Evolutionary conservation across 2,888 invertebrate species (phyloP), one percentile per base, ranked within the genome.

Genomic region (Dasypolia templi): DNA sequence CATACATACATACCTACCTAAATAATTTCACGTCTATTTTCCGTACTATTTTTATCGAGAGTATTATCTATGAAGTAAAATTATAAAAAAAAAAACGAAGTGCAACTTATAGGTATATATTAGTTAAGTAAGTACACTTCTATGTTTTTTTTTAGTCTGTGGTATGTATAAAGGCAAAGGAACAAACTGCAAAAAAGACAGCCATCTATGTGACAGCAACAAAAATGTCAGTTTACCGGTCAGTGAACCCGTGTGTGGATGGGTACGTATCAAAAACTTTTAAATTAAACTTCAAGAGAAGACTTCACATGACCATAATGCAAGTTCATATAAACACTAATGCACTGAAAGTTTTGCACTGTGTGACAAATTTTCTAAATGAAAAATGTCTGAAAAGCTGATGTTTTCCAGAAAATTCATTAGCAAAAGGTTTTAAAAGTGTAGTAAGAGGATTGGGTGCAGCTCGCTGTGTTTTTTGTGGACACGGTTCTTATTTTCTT

Each of bases 211-310:
- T 72, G 62, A 53, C 67, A 65, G 49, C 76, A 81, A 83, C 82
- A 88, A 79, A 79, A 83, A 74, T 69, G 12, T 56, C 73, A 83
- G 81, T 85, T 77, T 76, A 69, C 62, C 86, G 87, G 89, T 84
- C 85, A 82, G 67, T 88, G 90, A 91, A 86, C 92, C 72, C 84
- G 39, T 66, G 68, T 76, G 73, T 72, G 64, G 61, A 59, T 65
- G 35, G 55, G 46, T 62, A 67, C 51, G 42, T 65, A 77, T 72
- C 71, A 71, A 76, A 91, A 94, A 93, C 91, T 94, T 94, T 91
- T 91, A 92, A 92, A 93, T 93, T 91, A 93, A 93, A 91, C 89
- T 90, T 49, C 85, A 83, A 85, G 84, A 90, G 67, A 78, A 75
- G 73, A 90, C 86, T 91, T 84, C 88, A 89, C 87, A 91, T 87